Evolutionary conservation across 2,113 vertebrate species (phyloP).

Genomic region (Thunnus maccoyii): DNA sequence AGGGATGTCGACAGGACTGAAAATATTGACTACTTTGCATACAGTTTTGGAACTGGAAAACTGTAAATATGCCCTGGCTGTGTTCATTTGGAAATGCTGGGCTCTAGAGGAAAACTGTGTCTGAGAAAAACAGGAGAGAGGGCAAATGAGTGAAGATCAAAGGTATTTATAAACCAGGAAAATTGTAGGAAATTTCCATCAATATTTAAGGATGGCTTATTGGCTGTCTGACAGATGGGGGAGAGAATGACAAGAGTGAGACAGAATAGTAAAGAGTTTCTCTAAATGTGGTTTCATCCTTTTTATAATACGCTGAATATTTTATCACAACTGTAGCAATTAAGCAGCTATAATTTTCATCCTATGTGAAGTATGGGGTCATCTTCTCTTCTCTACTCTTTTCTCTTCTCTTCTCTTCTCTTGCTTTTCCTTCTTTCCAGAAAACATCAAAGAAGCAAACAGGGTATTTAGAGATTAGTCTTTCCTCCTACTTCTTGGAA

Average conservation of each 20-base stretch:
- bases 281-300: slow-evolving; percentile 46
- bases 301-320: slow-evolving; percentile 59
- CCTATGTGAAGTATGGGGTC: slow-evolving; percentile 11
- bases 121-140: slow-evolving; percentile 8
- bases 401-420: slow-evolving; percentile 1
- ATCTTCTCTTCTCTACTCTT: slow-evolving; percentile 7
- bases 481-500: slow-evolving; percentile 13
- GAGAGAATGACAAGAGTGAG: neutral
- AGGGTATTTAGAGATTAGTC: slow-evolving; percentile 27
- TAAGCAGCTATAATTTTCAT: slow-evolving; percentile 37
- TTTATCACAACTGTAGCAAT: slow-evolving; percentile 50
- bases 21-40: no score
- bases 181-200: slow-evolving; percentile 28
- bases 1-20: no score
- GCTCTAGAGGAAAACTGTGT: neutral
- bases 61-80: neutral
- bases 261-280: slow-evolving; percentile 26
- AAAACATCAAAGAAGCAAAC: slow-evolving; percentile 27
- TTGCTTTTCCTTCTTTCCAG: neutral
- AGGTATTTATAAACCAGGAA: slow-evolving; percentile 28
- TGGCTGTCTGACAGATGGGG: slow-evolving; percentile 7
- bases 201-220: slow-evolving; percentile 53
- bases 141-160: slow-evolving; percentile 19
- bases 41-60: no score
- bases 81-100: neutral